Conservation (phyloP, 2,888 invertebrate genomes). For the Caenorhabditis sulstoni region DNA sequence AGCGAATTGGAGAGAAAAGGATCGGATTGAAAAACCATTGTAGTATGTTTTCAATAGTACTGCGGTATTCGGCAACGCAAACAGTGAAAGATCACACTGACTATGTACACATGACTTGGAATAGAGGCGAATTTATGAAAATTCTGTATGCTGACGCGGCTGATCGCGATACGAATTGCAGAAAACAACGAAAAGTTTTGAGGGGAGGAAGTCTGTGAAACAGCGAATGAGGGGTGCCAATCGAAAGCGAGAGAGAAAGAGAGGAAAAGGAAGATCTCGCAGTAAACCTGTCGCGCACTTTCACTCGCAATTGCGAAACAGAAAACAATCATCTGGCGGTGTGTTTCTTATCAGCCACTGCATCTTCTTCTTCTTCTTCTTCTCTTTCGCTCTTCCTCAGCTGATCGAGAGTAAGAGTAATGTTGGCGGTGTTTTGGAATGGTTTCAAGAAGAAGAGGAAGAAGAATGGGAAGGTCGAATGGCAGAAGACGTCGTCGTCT, state of each 20-base stretch:
- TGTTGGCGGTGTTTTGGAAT: no score
- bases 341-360: constrained; percentile 28
- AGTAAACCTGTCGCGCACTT: constrained; percentile 55
- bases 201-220: neutral
- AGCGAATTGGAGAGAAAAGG: neutral
- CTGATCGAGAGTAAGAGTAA: neutral
- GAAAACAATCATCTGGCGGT: constrained; percentile 37
- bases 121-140: constrained; percentile 29
- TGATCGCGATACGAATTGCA: constrained; percentile 2
- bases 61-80: constrained; percentile 49
- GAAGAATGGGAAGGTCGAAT: constrained; percentile 42
- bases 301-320: constrained; percentile 47
- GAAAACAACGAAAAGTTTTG: neutral
- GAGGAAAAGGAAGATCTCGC: constrained; percentile 32
- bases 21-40: constrained; percentile 35
- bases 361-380: neutral
- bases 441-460: neutral
- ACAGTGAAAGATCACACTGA: constrained; percentile 50
- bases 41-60: constrained; percentile 24
- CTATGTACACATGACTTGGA: constrained; percentile 53
- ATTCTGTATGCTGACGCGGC: constrained; percentile 25
- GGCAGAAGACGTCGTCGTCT: constrained; percentile 1
- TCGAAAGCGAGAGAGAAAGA: constrained; percentile 1
- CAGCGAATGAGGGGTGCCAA: constrained; percentile 2
- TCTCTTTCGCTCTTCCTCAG: neutral